Evolutionary conservation across 1,140 invertebrate genomes (phyloP).

Genomic region (Zaprionus gabonicus): DNA sequence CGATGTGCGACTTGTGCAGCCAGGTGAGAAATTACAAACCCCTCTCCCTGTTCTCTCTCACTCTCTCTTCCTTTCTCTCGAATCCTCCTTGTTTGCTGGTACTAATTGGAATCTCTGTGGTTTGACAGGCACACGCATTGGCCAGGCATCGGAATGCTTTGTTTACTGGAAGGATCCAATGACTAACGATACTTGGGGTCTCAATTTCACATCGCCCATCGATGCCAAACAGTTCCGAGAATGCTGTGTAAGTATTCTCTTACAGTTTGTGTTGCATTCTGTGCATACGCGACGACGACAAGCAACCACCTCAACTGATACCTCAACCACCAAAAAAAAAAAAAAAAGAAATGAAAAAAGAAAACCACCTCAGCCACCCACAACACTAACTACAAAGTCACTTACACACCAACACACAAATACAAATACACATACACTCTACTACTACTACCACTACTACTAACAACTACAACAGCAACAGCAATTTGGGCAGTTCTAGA

Average conservation of each 20-base stretch:
- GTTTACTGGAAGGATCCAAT: constrained; percentile 99
- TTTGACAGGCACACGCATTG: constrained; percentile 94
- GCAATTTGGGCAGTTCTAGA: constrained; percentile 32
- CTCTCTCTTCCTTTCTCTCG: background rate
- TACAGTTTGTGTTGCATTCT: constrained; percentile 68
- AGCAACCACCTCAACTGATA: constrained; percentile 64
- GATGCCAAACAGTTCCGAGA: constrained; percentile 98
- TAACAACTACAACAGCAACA: constrained; percentile 33
- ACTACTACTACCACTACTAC: constrained; percentile 22
- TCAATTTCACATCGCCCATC: constrained; percentile 98
- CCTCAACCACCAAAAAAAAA: constrained; percentile 62
- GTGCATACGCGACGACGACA: constrained; percentile 59
- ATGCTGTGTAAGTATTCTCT: constrained; percentile 95
- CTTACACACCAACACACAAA: constrained; percentile 6
- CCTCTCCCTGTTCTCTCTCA: background rate
- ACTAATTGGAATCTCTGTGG: constrained; percentile 57
- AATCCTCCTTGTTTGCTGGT: background rate
- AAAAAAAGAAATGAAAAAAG: constrained; percentile 27
- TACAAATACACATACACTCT: constrained; percentile 15
- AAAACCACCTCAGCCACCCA: constrained; percentile 46
- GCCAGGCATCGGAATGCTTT: constrained; percentile 98
- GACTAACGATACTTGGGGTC: constrained; percentile 99
- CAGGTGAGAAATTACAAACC: constrained; percentile 88
- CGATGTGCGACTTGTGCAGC: constrained; percentile 97
- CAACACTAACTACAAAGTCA: constrained; percentile 41